Evolutionary conservation across 2,797 vertebrate species (phyloP).

Genomic region (Vipera ursinii): DNA sequence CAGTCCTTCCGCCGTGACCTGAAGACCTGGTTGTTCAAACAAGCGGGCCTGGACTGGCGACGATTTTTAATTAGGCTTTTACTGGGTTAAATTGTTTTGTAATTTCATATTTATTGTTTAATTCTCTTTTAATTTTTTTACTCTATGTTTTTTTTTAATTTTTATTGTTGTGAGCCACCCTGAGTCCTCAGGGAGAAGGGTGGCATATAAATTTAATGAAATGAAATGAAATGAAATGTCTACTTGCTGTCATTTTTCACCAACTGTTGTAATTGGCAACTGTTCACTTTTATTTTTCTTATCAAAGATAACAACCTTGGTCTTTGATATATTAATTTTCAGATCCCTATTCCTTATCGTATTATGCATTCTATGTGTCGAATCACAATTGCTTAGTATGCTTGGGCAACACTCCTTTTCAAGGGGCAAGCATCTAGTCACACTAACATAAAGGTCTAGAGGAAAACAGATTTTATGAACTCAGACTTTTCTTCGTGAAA

Average conservation of each 20-base stretch:
- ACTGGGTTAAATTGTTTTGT: too few relatives aligned
- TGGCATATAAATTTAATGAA: too few relatives aligned
- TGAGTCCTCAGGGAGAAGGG: too few relatives aligned
- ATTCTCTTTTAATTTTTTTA: too few relatives aligned
- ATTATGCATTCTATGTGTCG: background rate
- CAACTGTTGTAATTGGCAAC: background rate
- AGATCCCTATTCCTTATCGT: background rate
- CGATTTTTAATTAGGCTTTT: too few relatives aligned
- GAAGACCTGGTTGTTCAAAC: too few relatives aligned
- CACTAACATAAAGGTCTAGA: background rate
- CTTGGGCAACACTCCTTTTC: background rate
- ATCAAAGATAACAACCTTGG: background rate
- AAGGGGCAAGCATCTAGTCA: background rate
- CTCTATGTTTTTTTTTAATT: too few relatives aligned
- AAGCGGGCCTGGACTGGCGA: too few relatives aligned
- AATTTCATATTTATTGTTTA: too few relatives aligned
- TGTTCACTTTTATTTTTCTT: background rate
- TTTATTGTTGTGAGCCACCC: too few relatives aligned
- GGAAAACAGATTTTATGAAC: background rate
- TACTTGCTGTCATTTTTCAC: background rate
- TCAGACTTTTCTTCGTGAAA: background rate
- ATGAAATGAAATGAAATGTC: background rate
- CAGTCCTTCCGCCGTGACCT: too few relatives aligned
- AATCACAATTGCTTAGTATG: background rate
- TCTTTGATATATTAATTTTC: background rate